phyloP scores from a whole-genome alignment of 2,113 vertebrate genomes.

The Nerophis ophidion region DNA sequence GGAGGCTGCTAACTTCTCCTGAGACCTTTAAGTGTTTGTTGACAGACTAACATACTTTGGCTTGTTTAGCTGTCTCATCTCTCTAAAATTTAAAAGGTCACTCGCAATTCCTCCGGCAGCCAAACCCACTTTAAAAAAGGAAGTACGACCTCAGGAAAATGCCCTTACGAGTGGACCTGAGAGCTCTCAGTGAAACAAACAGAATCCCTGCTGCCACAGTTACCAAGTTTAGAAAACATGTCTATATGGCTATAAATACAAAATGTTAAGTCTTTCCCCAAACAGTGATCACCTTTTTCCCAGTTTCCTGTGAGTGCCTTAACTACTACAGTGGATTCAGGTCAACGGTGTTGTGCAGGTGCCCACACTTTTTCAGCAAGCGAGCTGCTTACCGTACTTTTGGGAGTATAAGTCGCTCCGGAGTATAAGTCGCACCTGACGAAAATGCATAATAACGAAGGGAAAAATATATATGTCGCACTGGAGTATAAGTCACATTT shows the following conservation, averaged over 20 bases:
- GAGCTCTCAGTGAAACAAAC: conserved; percentile 64
- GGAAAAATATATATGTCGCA: no score
- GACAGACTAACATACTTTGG: conserved; percentile 67
- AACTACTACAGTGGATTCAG: no score
- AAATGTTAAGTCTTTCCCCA: no score
- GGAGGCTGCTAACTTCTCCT: conserved; percentile 59
- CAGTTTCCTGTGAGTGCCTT: no score
- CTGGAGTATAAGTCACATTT: no score
- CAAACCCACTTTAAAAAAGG: conserved; percentile 17
- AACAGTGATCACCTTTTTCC: no score
- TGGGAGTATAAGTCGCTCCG: no score
- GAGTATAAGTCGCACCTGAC: no score
- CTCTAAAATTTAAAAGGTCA: conserved; percentile 70
- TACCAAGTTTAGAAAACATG: conserved; percentile 71
- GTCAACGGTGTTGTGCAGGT: no score
- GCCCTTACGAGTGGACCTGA: conserved; percentile 50
- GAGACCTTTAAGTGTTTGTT: conserved; percentile 72
- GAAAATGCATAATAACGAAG: no score
- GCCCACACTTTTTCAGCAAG: no score
- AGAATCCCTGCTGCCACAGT: conserved; percentile 60
- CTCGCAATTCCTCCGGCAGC: conserved; percentile 40
- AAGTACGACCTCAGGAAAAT: conserved; percentile 55
- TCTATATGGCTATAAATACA: conserved; percentile 55
- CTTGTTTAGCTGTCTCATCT: conserved; percentile 66
- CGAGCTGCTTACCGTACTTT: no score